These are phyloP conservation scores for Ormia ochracea DNA, from an alignment of 2,888 invertebrate genomes.

Conservation along the genomic window DNA sequence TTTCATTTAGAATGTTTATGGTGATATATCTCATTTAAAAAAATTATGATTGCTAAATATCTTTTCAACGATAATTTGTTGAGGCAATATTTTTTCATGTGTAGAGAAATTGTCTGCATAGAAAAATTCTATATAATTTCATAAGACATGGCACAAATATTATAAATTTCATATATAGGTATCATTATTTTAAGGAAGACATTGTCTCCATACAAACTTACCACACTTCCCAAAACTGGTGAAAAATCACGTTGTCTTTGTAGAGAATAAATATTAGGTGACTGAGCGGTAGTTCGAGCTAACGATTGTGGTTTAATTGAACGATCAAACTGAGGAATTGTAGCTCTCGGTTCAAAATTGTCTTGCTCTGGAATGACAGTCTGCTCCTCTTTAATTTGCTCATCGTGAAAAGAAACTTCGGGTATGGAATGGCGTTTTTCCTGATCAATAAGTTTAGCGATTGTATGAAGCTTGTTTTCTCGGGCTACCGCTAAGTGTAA, in stretches of 20 bases:
- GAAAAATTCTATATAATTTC: no score
- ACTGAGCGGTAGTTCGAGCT: conserved; percentile 66
- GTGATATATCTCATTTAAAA: background rate
- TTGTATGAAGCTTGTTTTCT: conserved; percentile 75
- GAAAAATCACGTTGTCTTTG: conserved; percentile 79
- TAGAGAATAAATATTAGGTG: conserved; percentile 62
- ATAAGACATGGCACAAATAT: no score
- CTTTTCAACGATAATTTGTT: background rate
- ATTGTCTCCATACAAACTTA: no score
- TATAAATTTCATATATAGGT: no score
- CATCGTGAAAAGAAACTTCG: background rate
- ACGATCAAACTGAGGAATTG: conserved; percentile 80
- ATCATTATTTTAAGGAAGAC: no score
- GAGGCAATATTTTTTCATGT: background rate
- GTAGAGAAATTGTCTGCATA: background rate
- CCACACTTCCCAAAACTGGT: conserved; percentile 80
- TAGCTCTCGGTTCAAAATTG: conserved; percentile 62
- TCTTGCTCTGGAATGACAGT: conserved; percentile 68
- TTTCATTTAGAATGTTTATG: background rate
- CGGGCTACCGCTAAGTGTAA: conserved; percentile 78
- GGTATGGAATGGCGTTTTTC: conserved; percentile 70
- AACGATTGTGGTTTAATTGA: conserved; percentile 79
- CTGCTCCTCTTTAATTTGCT: conserved; percentile 44
- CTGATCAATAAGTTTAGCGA: conserved; percentile 68
- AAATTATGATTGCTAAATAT: background rate